Evolutionary conservation across 2,797 vertebrate genomes (phyloP), one percentile per base, ranked within the genome.

Genomic region (Podargus strigoides): DNA sequence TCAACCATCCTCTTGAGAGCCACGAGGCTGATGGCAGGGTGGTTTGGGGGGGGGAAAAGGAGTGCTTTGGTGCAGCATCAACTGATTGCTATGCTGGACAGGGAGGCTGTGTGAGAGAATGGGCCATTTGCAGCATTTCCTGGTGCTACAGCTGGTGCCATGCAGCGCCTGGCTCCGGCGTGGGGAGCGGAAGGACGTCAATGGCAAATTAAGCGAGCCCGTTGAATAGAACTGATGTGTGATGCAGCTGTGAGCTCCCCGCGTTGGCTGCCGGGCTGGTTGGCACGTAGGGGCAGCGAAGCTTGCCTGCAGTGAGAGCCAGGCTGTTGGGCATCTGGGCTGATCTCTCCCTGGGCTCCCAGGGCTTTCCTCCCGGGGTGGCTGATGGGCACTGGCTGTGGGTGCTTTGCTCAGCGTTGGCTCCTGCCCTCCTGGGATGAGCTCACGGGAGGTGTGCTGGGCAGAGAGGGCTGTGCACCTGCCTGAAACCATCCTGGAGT

Each of bases 41-140:
- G 26, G 34, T 27, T 24, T 24, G 17, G 1, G 3, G 30, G 46
- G 3, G 1, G 28, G 41, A 44, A 69, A 39, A 58, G 55, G 39
- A 34, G 27, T 20, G 22, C 82, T 73, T 59, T 21, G 59, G 76
- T 70, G 19, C 22, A 2, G 84, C 81, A 30, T 36, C 60, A 23
- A 8, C 90, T 85, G 81, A 87, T 87, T 90, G 94, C 46, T 42
- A 42, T 89, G 90, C 92, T 26, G 87, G 67, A 20, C 1, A 9
- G 32, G 70, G 63, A 83, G 92, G 75, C 85, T 50, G 64, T 5
- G 13, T 5, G 14, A 53, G 89, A 91, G 87, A 92, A 86, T 3
- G 62, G 84, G 85, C 95, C 90, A 10, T 95, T 72, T 87, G 89
- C 90, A 76, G 89, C 87, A 11, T 89, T 95, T 96, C 90, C 93